phyloP scores from a whole-genome alignment of 2,888 invertebrate genomes.

The Pocota personata region DNA sequence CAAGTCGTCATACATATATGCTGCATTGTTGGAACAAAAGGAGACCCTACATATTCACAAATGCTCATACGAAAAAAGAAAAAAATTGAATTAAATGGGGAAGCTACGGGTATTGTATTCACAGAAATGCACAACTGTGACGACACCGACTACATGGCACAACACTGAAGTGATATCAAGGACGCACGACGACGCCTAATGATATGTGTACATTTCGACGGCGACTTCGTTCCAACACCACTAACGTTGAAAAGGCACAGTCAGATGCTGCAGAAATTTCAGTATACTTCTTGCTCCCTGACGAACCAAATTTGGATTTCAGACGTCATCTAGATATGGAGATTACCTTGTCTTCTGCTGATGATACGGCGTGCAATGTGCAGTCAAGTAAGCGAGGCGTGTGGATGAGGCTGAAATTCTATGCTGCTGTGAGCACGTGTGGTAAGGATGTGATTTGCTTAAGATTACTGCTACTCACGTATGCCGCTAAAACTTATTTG shows the following conservation, averaged over 20 bases:
- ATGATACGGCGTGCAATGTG: not conserved
- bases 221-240: slow-evolving; percentile 19
- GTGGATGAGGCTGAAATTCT: not conserved
- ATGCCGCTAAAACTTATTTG: slow-evolving; percentile 32
- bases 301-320: slow-evolving; percentile 56
- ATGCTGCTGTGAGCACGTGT: slow-evolving; percentile 13
- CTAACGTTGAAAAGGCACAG: not conserved
- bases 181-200: slow-evolving; percentile 62
- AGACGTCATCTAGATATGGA: slow-evolving; percentile 52
- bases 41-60: not conserved
- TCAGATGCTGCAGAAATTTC: slow-evolving; percentile 33
- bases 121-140: slow-evolving; percentile 52
- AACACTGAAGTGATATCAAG: slow-evolving; percentile 62
- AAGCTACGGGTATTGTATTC: slow-evolving; percentile 45
- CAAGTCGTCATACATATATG: slow-evolving; percentile 44
- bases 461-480: slow-evolving; percentile 41
- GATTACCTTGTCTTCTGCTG: slow-evolving; percentile 57
- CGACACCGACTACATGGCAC: slow-evolving; percentile 16
- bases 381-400: not conserved
- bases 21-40: slow-evolving; percentile 54
- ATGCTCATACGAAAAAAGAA: not conserved
- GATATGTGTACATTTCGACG: slow-evolving; percentile 62
- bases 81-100: slow-evolving; percentile 8
- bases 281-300: slow-evolving; percentile 13
- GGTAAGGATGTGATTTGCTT: slow-evolving; percentile 57